Evolutionary conservation across 1,140 invertebrate species (phyloP), one percentile per base, ranked within the genome.

Genomic region (Aplysia californica): DNA sequence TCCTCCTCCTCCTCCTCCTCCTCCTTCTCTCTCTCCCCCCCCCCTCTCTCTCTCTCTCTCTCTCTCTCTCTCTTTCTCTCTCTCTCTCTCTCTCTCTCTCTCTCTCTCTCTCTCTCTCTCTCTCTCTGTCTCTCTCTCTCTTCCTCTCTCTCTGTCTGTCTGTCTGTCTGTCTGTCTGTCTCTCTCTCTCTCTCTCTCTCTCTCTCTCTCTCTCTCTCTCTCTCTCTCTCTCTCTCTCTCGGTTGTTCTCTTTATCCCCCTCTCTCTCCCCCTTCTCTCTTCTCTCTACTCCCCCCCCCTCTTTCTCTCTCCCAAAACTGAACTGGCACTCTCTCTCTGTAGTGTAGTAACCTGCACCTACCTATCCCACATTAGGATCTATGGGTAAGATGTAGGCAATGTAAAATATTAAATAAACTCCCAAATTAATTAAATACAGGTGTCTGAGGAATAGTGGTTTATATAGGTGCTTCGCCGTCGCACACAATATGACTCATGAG

Each of bases 31-130:
- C 10, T 66, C 26, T 66, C 23, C n/a, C 33, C 36, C 64, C 44
- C n/a, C 10, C n/a, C 44, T 50, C 10, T 50, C 44, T 66, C 23
- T 66, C 64, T 66, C 23, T 66, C 64, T 66, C 23, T 66, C 64
- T 66, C 23, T 66, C 64, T 66, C 23, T 33, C 31, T 66, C 23
- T 66, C 64, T 66, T 21, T 66, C 64, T 66, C 23, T 66, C 44
- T 50, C 10, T 50, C 44, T 50, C 10, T 50, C 44, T 50, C 10
- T 50, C 44, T 50, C 10, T 41, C 36, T 41, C n/a, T 69, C 67
- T 69, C 23, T 66, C 64, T 66, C 23, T 66, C 64, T 66, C 23
- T 66, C 64, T 66, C 23, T 66, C 64, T 66, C 64, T 66, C 64
- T 66, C 64, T 66, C 64, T 66, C 68, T n/a, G 35, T 39, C 36